Percentiles rank a stretch among this genome's conserved stretches.
phyloP scores from a whole-genome alignment of 2,113 vertebrate genomes.

The Accipiter cooperii region DNA sequence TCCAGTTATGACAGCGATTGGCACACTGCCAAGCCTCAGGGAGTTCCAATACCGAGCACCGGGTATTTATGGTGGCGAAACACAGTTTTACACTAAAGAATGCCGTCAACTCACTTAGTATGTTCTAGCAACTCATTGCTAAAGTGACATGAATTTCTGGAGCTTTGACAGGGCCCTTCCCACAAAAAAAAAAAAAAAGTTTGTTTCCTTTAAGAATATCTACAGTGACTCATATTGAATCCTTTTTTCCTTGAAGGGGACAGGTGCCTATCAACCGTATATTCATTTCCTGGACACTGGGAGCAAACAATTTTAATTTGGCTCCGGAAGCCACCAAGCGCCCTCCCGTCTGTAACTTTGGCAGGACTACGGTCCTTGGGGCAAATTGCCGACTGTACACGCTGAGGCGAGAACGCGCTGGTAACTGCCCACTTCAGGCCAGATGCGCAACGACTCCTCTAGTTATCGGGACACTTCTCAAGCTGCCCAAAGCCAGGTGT shows the following conservation, averaged over 20 bases:
- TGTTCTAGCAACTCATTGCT: not conserved
- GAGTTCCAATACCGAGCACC: not conserved
- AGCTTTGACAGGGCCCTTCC: not conserved
- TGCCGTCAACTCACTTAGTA: not conserved
- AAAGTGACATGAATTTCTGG: not conserved
- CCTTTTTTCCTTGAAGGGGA: not conserved
- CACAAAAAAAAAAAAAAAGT: not conserved
- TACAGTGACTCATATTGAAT: rapidly evolving
- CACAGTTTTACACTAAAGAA: not conserved
- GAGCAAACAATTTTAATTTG: not conserved
- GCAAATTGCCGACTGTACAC: rapidly evolving
- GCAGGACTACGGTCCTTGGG: not conserved
- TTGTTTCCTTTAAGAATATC: not conserved
- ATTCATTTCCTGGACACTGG: not conserved
- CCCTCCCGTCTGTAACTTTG: not conserved
- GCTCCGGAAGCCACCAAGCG: not conserved
- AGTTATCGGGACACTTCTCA: rapidly evolving
- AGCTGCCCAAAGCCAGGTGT: rapidly evolving
- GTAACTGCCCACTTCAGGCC: rapidly evolving
- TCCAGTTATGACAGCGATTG: not conserved
- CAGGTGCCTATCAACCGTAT: rapidly evolving
- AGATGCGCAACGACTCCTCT: not conserved
- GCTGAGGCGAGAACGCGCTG: rapidly evolving
- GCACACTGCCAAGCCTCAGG: not conserved
- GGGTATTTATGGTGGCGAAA: not conserved